These are phyloP conservation scores for Perizoma affinitatum DNA, from an alignment of 2,888 invertebrate species.

Conservation along the genomic window DNA sequence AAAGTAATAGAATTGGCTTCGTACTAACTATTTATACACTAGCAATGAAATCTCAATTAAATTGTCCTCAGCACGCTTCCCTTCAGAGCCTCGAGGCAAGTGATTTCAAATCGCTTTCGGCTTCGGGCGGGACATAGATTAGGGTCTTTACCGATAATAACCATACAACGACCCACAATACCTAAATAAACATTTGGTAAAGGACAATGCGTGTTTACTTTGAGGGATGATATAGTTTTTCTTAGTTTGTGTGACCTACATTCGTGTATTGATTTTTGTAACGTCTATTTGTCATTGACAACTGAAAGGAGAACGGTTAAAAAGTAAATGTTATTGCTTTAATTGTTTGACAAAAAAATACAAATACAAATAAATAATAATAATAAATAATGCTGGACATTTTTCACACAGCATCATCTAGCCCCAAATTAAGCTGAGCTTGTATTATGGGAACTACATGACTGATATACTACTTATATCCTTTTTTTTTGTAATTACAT, in stretches of 20 bases:
- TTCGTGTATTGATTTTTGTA: slow-evolving; percentile 8
- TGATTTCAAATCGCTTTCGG: slow-evolving; percentile 53
- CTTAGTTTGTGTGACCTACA: slow-evolving; percentile 30
- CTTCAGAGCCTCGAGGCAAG: slow-evolving; percentile 53
- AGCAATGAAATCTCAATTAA: slow-evolving; percentile 53
- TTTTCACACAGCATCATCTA: no score
- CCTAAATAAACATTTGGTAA: slow-evolving; percentile 65
- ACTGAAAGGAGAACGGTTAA: no score
- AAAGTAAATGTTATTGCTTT: no score
- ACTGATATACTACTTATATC: no score
- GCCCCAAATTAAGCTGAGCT: no score
- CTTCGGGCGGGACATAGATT: slow-evolving; percentile 14
- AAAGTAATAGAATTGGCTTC: no score
- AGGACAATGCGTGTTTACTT: slow-evolving; percentile 63
- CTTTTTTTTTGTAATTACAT: no score
- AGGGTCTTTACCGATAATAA: slow-evolving; percentile 54
- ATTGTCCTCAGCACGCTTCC: slow-evolving; percentile 48
- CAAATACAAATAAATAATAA: no score
- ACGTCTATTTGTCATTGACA: slow-evolving; percentile 5
- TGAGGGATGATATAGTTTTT: slow-evolving; percentile 46
- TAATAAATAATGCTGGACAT: no score
- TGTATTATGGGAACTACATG: no score
- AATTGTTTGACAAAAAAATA: no score
- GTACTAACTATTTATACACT: no score
- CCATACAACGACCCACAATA: slow-evolving; percentile 57